Percentiles rank a stretch among this genome's conserved stretches.
These are phyloP conservation scores for Hoplodrina blanda DNA, from an alignment of 2,888 invertebrate genomes.

Conservation along the genomic window DNA sequence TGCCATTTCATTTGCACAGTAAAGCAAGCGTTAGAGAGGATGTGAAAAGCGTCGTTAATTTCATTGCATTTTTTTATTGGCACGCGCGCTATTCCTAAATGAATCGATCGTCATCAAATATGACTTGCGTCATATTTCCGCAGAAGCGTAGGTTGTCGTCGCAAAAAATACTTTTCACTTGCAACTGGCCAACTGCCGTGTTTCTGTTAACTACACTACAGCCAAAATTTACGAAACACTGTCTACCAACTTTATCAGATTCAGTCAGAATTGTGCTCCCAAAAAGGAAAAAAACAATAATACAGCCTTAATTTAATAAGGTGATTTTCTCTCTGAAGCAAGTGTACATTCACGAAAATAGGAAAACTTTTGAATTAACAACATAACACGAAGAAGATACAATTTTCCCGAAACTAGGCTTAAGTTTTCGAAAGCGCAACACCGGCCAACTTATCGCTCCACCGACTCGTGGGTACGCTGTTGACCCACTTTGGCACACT, in stretches of 20 bases:
- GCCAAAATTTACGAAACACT: background rate
- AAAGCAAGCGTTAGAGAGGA: too few species aligned
- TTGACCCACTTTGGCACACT: slow-evolving; percentile 72
- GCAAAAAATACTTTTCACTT: slow-evolving; percentile 2
- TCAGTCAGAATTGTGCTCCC: background rate
- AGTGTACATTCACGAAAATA: slow-evolving; percentile 26
- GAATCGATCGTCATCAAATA: too few species aligned
- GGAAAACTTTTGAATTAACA: slow-evolving; percentile 49
- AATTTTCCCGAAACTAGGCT: slow-evolving; percentile 57
- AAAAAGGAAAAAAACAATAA: background rate
- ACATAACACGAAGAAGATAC: slow-evolving; percentile 50
- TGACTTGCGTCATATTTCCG: too few species aligned
- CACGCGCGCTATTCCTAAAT: too few species aligned
- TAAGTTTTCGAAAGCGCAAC: slow-evolving; percentile 66
- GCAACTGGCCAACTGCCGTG: too few species aligned
- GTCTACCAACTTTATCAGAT: background rate
- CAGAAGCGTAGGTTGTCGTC: background rate
- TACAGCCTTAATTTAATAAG: slow-evolving; percentile 28
- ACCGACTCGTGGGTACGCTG: slow-evolving; percentile 61
- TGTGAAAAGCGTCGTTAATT: too few species aligned
- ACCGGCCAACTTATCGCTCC: slow-evolving; percentile 69
- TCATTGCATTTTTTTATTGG: too few species aligned
- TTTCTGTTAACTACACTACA: background rate
- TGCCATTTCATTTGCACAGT: background rate
- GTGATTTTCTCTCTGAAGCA: slow-evolving; percentile 4